phyloP scores from a whole-genome alignment of 2,797 vertebrate species.

The Gobio occitaniae region DNA sequence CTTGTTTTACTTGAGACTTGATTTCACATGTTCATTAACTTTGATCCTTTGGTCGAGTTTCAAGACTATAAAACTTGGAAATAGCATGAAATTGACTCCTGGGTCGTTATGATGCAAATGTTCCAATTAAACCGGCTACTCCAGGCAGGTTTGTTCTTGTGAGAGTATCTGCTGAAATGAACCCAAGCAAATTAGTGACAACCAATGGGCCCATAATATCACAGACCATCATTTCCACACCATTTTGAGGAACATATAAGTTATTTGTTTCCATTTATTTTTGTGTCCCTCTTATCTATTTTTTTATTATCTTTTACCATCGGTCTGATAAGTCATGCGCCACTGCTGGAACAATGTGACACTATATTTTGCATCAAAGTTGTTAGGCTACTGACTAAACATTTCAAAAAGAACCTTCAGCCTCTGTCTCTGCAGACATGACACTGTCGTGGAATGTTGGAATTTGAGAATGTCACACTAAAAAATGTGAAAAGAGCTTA shows the following conservation, averaged over 20 bases:
- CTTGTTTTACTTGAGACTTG: conserved; percentile 22
- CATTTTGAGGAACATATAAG: conserved; percentile 12
- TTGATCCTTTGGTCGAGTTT: conserved; percentile 29
- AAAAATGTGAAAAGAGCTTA: not conserved
- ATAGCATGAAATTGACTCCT: conserved; percentile 27
- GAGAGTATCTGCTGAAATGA: conserved; percentile 35
- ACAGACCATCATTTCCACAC: conserved; percentile 10
- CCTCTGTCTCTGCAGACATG: not conserved
- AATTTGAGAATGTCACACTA: not conserved
- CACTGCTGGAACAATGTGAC: not conserved
- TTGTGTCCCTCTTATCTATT: not conserved
- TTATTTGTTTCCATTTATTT: conserved; percentile 26
- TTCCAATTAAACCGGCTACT: conserved; percentile 39
- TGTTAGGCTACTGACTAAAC: not conserved
- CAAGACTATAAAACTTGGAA: conserved; percentile 15
- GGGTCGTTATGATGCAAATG: conserved; percentile 36
- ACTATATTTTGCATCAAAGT: conserved; percentile 1
- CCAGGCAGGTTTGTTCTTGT: conserved; percentile 27
- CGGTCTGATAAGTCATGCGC: not conserved
- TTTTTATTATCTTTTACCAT: not conserved
- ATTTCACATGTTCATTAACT: conserved; percentile 22
- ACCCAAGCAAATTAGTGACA: conserved; percentile 43
- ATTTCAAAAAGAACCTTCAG: not conserved
- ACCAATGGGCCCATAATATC: conserved; percentile 6
- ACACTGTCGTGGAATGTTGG: not conserved